Base-by-base conservation (phyloP, 92 coral and sea anemone species). In the Hydrozoanthus gracilis region DNA sequence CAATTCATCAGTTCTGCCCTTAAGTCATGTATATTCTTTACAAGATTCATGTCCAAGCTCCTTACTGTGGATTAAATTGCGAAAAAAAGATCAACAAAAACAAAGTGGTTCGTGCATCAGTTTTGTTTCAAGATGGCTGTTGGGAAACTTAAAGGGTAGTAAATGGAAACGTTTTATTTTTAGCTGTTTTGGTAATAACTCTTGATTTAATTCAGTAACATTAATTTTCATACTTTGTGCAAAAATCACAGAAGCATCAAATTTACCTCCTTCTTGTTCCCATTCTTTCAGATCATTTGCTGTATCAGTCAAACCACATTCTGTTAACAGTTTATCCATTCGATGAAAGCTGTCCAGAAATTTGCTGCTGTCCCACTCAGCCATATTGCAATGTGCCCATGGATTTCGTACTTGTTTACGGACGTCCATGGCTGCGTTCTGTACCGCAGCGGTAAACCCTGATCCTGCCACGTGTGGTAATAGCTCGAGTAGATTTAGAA, bases 391-490 rank as follows among this genome's bases (percentile, higher is more conserved):
- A 65, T 65, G 71, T 18, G 71, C 71, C 71, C 71, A 65, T 65
- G 71, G 71, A 65, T 65, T 65, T 65, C 71, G 10, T 65, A 65
- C 71, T 65, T 65, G 71, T 17, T 65, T 20, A 65, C 71, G 71
- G 7, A 65, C 71, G 5, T 65, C 5, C 44, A 1, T n/a, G 44
- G 73, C 73, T 2, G 45, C 48, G 27, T 18, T 18, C 39, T 69
- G 73, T 69, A 18, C 45, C 3, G 70, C 70, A 64, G 70, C 17
- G 17, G 70, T 13, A 13, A 64, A 13, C 27, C n/a, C 39, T 27
- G 39, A 27, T 27, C 39, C 39, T 27, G 39, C 39, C 39, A 27
- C 0, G 39, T 27, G 39, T 27, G 39, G 39, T 65, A 65, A 65
- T 65, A 15, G 2, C 71, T 65, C 71, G 7, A 65, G 71, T 65